Evolutionary conservation across 2,113 vertebrate genomes (phyloP).

Genomic region (Agapornis roseicollis): DNA sequence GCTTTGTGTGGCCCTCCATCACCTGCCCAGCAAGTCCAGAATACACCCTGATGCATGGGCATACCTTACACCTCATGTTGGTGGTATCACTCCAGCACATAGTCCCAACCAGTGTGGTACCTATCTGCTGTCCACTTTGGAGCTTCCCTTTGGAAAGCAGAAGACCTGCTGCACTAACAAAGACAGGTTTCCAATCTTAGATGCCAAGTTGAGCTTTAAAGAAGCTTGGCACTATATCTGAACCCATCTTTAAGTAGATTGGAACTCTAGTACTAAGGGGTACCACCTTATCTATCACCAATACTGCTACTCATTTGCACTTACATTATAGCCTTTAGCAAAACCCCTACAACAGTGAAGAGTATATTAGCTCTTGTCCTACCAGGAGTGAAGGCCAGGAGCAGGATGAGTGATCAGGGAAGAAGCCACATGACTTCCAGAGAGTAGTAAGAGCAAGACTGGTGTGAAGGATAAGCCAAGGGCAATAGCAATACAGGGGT

Average conservation of each 20-base stretch:
- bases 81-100: not conserved
- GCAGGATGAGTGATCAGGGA: not conserved
- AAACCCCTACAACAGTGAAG: not conserved
- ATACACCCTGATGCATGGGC: fast-evolving
- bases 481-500: not conserved
- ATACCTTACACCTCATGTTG: not conserved
- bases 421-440: not conserved
- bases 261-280: not conserved
- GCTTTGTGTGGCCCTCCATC: not conserved
- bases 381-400: not conserved
- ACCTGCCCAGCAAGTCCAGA: not conserved
- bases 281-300: not conserved
- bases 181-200: not conserved
- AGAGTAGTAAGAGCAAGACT: not conserved
- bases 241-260: not conserved
- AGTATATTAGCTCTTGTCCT: not conserved
- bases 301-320: not conserved
- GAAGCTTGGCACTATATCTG: not conserved
- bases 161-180: not conserved
- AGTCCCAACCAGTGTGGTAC: fast-evolving
- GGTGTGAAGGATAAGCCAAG: not conserved
- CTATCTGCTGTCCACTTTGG: not conserved
- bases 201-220: not conserved
- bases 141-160: not conserved
- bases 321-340: not conserved